Evolutionary conservation across 2,113 vertebrate species (phyloP).

Genomic region (Scalopus aquaticus): DNA sequence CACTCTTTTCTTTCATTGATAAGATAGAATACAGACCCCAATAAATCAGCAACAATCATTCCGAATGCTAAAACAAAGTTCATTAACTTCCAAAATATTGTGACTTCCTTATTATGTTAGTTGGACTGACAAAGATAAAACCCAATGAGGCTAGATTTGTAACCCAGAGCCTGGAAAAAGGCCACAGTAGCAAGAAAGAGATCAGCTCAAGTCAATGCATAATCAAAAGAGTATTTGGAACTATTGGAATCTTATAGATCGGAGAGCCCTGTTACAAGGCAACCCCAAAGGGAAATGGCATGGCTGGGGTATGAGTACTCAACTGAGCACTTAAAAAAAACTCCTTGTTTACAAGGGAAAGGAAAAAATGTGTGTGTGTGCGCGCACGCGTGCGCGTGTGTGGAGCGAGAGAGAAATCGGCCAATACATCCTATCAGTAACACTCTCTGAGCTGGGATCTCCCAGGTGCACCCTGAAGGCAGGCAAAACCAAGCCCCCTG

Average conservation of each 20-base stretch:
- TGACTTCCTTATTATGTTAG: slow-evolving; percentile 1
- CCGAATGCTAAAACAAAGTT: slow-evolving; percentile 22
- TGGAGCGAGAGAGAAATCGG: too few relatives aligned
- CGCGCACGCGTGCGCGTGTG: too few relatives aligned
- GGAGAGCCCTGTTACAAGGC: not conserved
- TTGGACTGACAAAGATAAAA: slow-evolving; percentile 12
- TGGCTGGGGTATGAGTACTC: not conserved
- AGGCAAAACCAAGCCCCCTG: too few relatives aligned
- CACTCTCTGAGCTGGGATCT: too few relatives aligned
- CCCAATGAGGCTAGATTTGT: not conserved
- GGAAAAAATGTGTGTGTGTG: too few relatives aligned
- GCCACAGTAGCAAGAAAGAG: not conserved
- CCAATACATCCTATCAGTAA: too few relatives aligned
- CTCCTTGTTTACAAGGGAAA: too few relatives aligned
- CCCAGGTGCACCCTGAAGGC: too few relatives aligned
- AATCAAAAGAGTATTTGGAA: not conserved
- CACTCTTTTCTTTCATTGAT: slow-evolving; percentile 44
- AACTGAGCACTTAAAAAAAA: too few relatives aligned
- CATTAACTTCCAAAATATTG: slow-evolving; percentile 12
- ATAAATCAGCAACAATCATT: slow-evolving; percentile 30
- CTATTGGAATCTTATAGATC: not conserved
- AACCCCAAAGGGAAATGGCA: not conserved
- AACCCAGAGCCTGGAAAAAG: not conserved
- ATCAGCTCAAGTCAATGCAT: not conserved
- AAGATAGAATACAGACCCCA: not conserved